phyloP scores from a whole-genome alignment of 2,113 vertebrate species.

The Sebastes schlegelii region DNA sequence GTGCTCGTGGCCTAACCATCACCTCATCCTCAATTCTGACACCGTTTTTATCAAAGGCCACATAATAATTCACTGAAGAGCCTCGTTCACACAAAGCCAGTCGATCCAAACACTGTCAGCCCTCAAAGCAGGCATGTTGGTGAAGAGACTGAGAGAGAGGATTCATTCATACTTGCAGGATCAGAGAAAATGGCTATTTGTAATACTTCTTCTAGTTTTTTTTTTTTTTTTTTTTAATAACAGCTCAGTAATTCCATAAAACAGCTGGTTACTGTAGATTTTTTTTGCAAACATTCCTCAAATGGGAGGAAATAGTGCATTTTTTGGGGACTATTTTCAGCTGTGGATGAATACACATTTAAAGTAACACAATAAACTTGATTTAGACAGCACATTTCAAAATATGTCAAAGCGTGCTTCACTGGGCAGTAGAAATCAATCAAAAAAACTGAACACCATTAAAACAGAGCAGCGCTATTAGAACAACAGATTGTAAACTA shows the following conservation, averaged over 20 bases:
- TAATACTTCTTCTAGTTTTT: neutral
- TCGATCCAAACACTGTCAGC: slow-evolving; percentile 25
- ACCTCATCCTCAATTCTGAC: slow-evolving; percentile 43
- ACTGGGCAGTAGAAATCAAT: neutral
- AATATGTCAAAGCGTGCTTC: neutral
- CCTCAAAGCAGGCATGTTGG: slow-evolving; percentile 29
- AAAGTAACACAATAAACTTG: neutral
- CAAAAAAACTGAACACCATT: neutral
- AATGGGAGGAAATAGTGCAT: neutral
- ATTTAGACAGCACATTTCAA: neutral
- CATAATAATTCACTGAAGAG: slow-evolving; percentile 52
- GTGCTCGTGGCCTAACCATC: slow-evolving; percentile 19
- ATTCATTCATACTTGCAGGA: neutral
- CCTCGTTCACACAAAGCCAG: slow-evolving; percentile 35
- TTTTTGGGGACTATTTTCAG: neutral
- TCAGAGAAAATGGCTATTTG: neutral
- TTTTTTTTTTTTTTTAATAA: neutral
- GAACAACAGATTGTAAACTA: neutral
- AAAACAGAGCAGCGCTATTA: neutral
- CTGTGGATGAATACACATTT: neutral
- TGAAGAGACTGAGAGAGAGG: slow-evolving; percentile 7
- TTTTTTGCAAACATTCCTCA: neutral
- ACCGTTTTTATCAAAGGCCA: slow-evolving; percentile 34
- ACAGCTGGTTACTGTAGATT: neutral
- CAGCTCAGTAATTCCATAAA: neutral